phyloP scores from a whole-genome alignment of 1,140 invertebrate genomes.

The Tetranychus cinnabarinus region DNA sequence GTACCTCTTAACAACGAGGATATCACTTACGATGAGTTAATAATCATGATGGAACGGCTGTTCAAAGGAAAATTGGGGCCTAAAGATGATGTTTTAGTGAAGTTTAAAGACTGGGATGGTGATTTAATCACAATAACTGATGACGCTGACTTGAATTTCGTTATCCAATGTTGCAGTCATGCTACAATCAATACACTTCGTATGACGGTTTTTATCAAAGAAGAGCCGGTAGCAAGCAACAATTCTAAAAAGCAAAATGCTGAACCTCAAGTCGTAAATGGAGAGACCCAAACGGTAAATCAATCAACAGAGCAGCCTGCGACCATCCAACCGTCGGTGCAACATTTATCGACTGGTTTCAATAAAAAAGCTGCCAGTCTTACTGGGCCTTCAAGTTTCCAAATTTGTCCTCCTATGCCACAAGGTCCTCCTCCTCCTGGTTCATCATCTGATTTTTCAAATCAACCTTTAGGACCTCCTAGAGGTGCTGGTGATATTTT shows the following conservation, averaged over 20 bases:
- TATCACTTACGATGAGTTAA: slow-evolving; percentile 47
- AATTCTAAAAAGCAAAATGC: not conserved
- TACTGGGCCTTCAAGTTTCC: not conserved
- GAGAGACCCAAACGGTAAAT: not conserved
- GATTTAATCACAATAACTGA: slow-evolving; percentile 50
- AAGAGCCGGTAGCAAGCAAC: not conserved
- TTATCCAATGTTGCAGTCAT: slow-evolving; percentile 43
- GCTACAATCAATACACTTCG: slow-evolving; percentile 32
- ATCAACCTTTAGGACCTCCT: not conserved
- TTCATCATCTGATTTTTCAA: not conserved
- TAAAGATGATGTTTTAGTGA: slow-evolving; percentile 42
- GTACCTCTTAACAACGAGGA: slow-evolving; percentile 53
- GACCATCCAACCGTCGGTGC: slow-evolving; percentile 1
- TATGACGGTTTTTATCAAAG: slow-evolving; percentile 7
- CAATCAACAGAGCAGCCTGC: slow-evolving; percentile 7
- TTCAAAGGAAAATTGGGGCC: slow-evolving; percentile 36
- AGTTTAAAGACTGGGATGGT: slow-evolving; percentile 53
- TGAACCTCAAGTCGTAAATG: not conserved
- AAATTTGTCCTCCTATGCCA: not conserved
- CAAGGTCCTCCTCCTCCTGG: not conserved
- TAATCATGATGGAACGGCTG: slow-evolving; percentile 51
- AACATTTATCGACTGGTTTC: not conserved
- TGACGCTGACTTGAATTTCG: slow-evolving; percentile 43
- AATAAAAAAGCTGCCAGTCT: not conserved
- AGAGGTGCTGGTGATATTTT: not conserved